Evolutionary conservation across 2,113 vertebrate species (phyloP).

Genomic region (Hydropotes inermis): DNA sequence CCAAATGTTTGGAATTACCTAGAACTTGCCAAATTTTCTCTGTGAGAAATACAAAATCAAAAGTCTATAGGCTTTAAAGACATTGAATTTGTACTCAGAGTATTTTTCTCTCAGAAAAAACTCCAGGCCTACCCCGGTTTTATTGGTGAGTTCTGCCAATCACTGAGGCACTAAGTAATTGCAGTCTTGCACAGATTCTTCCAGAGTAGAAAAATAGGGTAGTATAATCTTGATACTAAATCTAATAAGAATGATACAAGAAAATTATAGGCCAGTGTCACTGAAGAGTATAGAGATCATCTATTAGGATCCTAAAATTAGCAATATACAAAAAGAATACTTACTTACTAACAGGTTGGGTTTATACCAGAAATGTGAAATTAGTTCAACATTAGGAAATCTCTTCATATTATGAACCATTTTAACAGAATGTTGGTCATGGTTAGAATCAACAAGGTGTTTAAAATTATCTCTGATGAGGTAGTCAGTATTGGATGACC

Average conservation of each 20-base stretch:
- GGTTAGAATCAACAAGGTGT: neutral
- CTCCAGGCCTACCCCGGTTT: neutral
- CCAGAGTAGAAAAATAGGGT: neutral
- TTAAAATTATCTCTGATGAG: neutral
- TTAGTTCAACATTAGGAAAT: neutral
- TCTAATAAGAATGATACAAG: neutral
- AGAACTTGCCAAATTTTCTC: neutral
- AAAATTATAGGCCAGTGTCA: neutral
- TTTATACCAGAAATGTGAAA: neutral
- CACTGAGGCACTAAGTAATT: neutral
- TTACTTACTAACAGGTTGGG: neutral
- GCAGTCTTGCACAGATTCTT: neutral
- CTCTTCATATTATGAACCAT: neutral
- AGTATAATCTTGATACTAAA: neutral
- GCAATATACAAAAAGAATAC: neutral
- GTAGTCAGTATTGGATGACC: neutral
- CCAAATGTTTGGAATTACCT: neutral
- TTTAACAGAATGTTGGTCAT: neutral
- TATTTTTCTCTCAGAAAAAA: conserved; percentile 17
- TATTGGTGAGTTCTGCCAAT: neutral
- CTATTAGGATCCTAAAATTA: neutral
- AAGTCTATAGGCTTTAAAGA: neutral
- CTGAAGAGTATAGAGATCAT: neutral
- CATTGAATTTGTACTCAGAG: neutral
- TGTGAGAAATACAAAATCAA: neutral